Evolutionary conservation across 2,113 vertebrate species (phyloP).

Genomic region (Ranitomeya variabilis): DNA sequence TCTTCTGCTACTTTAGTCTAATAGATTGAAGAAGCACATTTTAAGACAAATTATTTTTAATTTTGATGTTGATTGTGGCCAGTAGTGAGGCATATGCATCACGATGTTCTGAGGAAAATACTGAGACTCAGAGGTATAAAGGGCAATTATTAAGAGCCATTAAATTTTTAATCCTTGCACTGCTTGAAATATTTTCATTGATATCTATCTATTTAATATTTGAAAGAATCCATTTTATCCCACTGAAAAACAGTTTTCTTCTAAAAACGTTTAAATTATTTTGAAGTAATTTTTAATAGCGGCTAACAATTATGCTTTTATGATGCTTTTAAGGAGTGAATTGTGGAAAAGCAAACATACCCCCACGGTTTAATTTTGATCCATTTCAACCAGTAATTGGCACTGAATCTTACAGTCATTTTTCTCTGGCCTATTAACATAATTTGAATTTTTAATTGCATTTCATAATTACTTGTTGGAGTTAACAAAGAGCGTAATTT

Average conservation of each 20-base stretch:
- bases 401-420: slow-evolving; percentile 91
- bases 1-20: too few species aligned
- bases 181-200: background rate
- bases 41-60: too few species aligned
- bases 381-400: slow-evolving; percentile 97
- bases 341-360: slow-evolving; percentile 82
- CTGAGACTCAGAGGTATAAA: background rate
- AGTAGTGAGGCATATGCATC: too few species aligned
- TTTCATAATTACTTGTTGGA: slow-evolving; percentile 76
- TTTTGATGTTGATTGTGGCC: too few species aligned
- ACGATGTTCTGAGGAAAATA: too few species aligned
- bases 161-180: background rate
- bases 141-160: background rate
- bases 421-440: slow-evolving; percentile 95
- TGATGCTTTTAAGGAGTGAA: slow-evolving; percentile 77
- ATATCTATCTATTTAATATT: background rate
- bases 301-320: slow-evolving; percentile 73
- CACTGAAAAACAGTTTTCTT: background rate
- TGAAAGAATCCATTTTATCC: slow-evolving; percentile 1
- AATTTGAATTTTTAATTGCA: slow-evolving; percentile 97
- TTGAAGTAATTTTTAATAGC: slow-evolving; percentile 74
- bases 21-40: too few species aligned
- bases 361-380: slow-evolving; percentile 94
- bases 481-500: slow-evolving; percentile 75
- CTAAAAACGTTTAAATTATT: slow-evolving; percentile 47